Percentiles rank a stretch among this genome's conserved stretches.
These are phyloP conservation scores for Trissolcus basalis DNA, from an alignment of 1,140 invertebrate genomes.

Conservation along the genomic window DNA sequence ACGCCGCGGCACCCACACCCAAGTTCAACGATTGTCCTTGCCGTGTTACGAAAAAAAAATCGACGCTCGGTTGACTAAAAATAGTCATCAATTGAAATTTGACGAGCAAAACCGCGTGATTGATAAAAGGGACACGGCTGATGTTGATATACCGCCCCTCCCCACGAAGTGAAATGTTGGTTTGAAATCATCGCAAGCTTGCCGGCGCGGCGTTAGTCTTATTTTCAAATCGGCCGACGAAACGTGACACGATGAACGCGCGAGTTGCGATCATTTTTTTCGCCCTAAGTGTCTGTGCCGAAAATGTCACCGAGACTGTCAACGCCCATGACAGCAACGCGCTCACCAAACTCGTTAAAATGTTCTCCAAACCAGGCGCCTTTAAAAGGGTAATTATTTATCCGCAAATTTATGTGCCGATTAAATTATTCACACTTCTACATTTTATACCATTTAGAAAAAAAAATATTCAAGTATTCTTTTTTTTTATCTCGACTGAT, in stretches of 20 bases:
- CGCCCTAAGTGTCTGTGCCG: conserved; percentile 29
- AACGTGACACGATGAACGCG: conserved; percentile 47
- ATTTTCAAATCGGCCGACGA: conserved; percentile 63
- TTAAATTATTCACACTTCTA: too few species aligned
- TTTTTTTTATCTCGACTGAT: too few species aligned
- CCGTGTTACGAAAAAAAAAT: too few species aligned
- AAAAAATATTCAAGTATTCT: too few species aligned
- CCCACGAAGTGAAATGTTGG: conserved; percentile 51
- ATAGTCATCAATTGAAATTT: not conserved
- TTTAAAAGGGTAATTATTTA: conserved; percentile 67
- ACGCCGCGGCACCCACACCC: too few species aligned
- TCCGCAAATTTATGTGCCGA: not conserved
- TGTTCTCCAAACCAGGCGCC: conserved; percentile 74
- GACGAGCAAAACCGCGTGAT: conserved; percentile 1
- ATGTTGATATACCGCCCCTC: conserved; percentile 51
- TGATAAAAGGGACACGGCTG: conserved; percentile 15
- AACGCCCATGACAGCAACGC: conserved; percentile 62
- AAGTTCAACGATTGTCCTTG: too few species aligned
- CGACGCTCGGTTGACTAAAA: too few species aligned
- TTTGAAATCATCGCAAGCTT: conserved; percentile 31
- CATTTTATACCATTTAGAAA: too few species aligned
- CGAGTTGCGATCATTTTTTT: conserved; percentile 51
- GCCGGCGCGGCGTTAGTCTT: conserved; percentile 58
- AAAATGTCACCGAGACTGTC: conserved; percentile 48
- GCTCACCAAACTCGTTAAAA: conserved; percentile 72